Evolutionary conservation across 2,888 invertebrate species (phyloP), one percentile per base, ranked within the genome.

Genomic region (Eilema griseolum): DNA sequence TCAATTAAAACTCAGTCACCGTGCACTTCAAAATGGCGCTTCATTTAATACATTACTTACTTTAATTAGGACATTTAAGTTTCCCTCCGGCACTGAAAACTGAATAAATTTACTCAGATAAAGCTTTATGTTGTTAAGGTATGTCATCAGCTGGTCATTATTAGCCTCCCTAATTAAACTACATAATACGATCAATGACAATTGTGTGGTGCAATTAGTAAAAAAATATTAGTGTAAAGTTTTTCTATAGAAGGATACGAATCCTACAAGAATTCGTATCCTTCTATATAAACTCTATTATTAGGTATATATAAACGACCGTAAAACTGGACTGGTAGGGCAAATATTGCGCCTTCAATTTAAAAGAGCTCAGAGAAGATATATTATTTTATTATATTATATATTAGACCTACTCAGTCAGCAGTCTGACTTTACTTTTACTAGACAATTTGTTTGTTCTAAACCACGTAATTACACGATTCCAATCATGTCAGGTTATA

Each of bases 1-100:
- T 90, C 89, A 90, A 90, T 89, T 90, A 87, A 87, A 90, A 90
- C 86, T 88, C 87, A 79, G 83, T 82, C 77, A 78, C 80, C 77
- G 76, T 77, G 76, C 77, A 78, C 80, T 71, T 71, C 67, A 73
- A 81, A 77, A 79, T 75, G 72, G 73, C 74, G 82, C 72, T 78
- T 85, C 83, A 84, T 86, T 86, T 83, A 82, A 80, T 83, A 83
- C 78, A 80, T 86, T 81, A 83, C 78, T 75, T 78, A 80, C 75
- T 79, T 83, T 83, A 81, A 87, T 85, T 87, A 83, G 70, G 72
- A 72, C 81, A 76, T 83, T 83, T 74, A 84, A 83, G 78, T 81
- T 84, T 78, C 74, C 71, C 65, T 46, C 56, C 61, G 70, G 72
- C 69, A 72, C 67, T 78, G 61, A 75, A 66, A 75, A 72, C 72